Evolutionary conservation across 2,888 invertebrate genomes (phyloP), one percentile per base, ranked within the genome.

Genomic region (Kryphioiulus occultus): DNA sequence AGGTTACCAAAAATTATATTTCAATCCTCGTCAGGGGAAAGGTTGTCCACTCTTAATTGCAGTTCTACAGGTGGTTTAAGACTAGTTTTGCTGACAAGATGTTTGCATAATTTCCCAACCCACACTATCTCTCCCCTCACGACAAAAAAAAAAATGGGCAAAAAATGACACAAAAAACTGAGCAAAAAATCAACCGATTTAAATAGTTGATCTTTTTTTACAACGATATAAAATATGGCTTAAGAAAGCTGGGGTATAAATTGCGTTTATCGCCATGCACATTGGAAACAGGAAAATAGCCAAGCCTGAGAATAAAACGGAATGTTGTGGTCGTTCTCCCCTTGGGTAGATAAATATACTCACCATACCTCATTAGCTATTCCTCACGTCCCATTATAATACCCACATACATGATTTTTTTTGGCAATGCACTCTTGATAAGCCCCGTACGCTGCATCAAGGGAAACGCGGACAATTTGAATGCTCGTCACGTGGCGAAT

Each of bases 91-190:
- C 22, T 59, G 59, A 59, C n/a, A 59, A 59, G 59, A 59, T 59
- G 59, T 22, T 59, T 59, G 59, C 59, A 59, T 59, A 59, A 59
- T 59, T 59, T 59, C 22, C 59, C 59, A 59, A 59, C 59, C 59
- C 59, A 59, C 59, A 59, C 22, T 59, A 59, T 22, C 59, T 59
- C 59, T 59, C 59, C 59, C 59, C 59, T 59, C 22, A 22, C 59
- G 59, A 59, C 59, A 5, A 22, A 59, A 59, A 47, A 59, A 59
- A 59, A 59, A 59, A 0, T 22, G 10, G 7, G 10, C 59, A 59
- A 59, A 59, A 59, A 59, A 59, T 22, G 22, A 7, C 22, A 22
- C 22, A 59, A 59, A 59, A 59, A 59, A 59, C 2, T 15, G 22
- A 59, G 19, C 59, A 59, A 59, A 59, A 59, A 59, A 59, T 7